phyloP scores from a whole-genome alignment of 1,140 invertebrate species.

The Centruroides vittatus region DNA sequence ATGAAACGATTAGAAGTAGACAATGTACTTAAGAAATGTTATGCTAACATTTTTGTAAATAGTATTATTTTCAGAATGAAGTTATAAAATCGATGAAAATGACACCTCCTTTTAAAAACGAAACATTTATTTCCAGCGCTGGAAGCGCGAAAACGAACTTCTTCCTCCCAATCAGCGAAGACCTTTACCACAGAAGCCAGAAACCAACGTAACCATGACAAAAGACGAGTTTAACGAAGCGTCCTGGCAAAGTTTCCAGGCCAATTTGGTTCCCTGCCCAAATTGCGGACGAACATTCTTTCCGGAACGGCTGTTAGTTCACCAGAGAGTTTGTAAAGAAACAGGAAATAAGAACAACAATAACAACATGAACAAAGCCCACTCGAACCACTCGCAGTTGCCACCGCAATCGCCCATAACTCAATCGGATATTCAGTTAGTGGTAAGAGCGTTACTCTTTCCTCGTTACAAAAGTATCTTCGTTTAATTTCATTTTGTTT shows the following conservation, averaged over 20 bases:
- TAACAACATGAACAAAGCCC: not conserved
- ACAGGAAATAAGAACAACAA: not conserved
- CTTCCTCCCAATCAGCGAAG: constrained; percentile 41
- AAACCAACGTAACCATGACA: constrained; percentile 26
- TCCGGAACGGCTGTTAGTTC: constrained; percentile 32
- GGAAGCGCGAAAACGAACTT: constrained; percentile 48
- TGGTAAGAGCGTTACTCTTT: too few relatives aligned
- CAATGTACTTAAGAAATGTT: too few relatives aligned
- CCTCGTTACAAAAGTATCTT: too few relatives aligned
- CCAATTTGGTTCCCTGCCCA: constrained; percentile 30
- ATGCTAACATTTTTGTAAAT: too few relatives aligned
- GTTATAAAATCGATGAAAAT: too few relatives aligned
- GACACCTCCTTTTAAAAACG: too few relatives aligned
- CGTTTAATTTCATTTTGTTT: too few relatives aligned
- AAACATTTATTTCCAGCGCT: constrained; percentile 37
- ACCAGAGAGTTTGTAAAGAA: constrained; percentile 32
- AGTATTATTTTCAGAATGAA: too few relatives aligned
- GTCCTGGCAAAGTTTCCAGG: constrained; percentile 42
- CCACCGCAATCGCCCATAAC: not conserved
- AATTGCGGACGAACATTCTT: constrained; percentile 35
- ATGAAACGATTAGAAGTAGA: too few relatives aligned
- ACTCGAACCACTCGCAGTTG: not conserved
- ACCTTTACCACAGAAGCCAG: constrained; percentile 41
- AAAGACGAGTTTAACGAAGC: constrained; percentile 36
- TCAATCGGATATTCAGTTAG: too few relatives aligned